Base-by-base conservation (phyloP, 2,888 invertebrate species). In the Leistus spinibarbis region DNA sequence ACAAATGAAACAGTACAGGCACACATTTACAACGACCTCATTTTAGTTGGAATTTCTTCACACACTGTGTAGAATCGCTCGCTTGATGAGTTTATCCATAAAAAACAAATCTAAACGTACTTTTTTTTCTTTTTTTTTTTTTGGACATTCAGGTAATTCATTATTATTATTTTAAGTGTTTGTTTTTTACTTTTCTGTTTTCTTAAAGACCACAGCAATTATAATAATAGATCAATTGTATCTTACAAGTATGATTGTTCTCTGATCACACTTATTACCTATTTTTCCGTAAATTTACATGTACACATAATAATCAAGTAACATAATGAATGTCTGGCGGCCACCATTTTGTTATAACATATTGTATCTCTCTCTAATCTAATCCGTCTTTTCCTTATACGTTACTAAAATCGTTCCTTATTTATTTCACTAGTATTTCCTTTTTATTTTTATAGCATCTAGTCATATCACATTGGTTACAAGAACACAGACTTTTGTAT, bases 251-350 rank as follows among this genome's bases (percentile, higher is more conserved):
- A 82, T 82, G 82, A 82, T 82, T 82, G 82, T 82, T 82, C 80
- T 80, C 78, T 64, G 76, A 76, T 82, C 81, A 82, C 82, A 81
- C 82, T 79, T 78, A 80, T 81, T 60, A 78, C 79, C 78, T 76
- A 78, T 81, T 62, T 76, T 63, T 71, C 66, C 83, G 84, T 83
- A 83, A 84, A 83, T 83, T 84, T 82, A 84, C 84, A 84, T 83
- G 80, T 80, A 82, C 79, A 79, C 81, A 78, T 63, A 62, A 57
- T 60, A 10, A 19, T 60, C 20, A 60, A 60, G 22, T 16, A 73
- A 67, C 53, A 73, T 62, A 67, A 73, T 54, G 62, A 53, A 65
- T 62, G 19, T 66, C 67, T 73, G 73, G 73, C 73, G 73, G 73
- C 73, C 73, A 73, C 66, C 60, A 53, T 53, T 62, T 63, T 22